Base-by-base conservation (phyloP, 2,888 invertebrate species). In the Arrhopalites spinosus region DNA sequence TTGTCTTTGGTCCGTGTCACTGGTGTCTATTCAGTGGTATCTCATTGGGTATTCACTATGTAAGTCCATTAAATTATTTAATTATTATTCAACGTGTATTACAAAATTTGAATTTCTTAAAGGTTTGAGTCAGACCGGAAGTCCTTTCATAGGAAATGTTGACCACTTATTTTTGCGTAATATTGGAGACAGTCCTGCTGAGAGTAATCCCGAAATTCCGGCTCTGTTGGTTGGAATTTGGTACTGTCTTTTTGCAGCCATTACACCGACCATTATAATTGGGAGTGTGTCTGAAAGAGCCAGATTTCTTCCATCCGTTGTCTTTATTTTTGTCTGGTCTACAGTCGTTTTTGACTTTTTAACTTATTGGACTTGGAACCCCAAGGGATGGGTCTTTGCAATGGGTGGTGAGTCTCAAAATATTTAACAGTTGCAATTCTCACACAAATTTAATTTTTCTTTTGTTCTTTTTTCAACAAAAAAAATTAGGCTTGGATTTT, bases 331-430 rank as follows among this genome's bases (percentile, higher is more conserved):
- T 43, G 27, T 76, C 7, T 82, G 82, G 82, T 75, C 80, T 2
- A 80, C 81, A 0, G 23, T 81, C 30, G 81, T 81, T 1, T 82
- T 80, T 76, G 82, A 82, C 71, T 79, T 81, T 64, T 69, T 81
- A 1, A 78, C 80, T 0, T 81, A 79, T 63, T 82, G 82, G 82
- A 80, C 82, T 0, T 82, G 82, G 82, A 81, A 81, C 72, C 67
- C 75, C 1, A 77, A 79, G 59, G 81, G 81, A 25, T 81, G 81
- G 81, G 70, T 75, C 2, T 76, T 53, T 50, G 30, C 27, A 17
- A 45, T 79, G 25, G 81, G 80, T 25, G 76, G 77, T 74, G 73
- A 50, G 68, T 27, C 27, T 64, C 1, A 17, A 8, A n/a, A n/a
- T 64, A 20, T n/a, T 15, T 13, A 36, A 29, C 17, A n/a, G 15